These are phyloP conservation scores for Phytoseiulus persimilis DNA, from an alignment of 2,888 invertebrate species.

Conservation along the genomic window DNA sequence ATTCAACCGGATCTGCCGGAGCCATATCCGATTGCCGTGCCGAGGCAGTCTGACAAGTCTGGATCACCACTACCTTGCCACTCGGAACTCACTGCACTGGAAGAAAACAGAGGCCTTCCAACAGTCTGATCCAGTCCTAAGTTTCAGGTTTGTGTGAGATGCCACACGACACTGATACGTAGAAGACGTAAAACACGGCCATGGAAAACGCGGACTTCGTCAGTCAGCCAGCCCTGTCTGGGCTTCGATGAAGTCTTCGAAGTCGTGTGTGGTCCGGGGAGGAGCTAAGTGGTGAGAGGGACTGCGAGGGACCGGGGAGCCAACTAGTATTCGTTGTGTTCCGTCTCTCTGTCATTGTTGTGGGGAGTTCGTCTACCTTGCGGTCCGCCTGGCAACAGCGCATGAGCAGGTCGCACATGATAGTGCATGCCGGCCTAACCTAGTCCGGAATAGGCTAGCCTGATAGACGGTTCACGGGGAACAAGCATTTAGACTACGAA, in stretches of 20 bases:
- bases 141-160: background rate
- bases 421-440: background rate
- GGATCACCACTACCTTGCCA: too few relatives aligned
- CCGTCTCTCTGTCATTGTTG: background rate
- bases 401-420: background rate
- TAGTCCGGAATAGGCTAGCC: background rate
- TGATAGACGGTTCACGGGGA: background rate
- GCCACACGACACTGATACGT: background rate
- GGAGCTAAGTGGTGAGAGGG: background rate
- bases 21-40: background rate
- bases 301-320: background rate
- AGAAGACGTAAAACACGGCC: background rate
- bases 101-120: too few relatives aligned
- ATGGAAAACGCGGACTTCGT: background rate
- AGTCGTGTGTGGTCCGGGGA: constrained; percentile 5
- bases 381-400: background rate
- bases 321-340: background rate
- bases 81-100: background rate
- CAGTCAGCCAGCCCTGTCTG: background rate
- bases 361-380: background rate
- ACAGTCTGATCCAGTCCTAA: background rate
- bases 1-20: background rate
- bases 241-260: constrained; percentile 5
- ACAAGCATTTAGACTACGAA: background rate
- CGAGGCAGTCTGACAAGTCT: background rate